These are phyloP conservation scores for Actenoides lindsayi DNA, from an alignment of 2,113 vertebrate species.

Conservation along the genomic window DNA sequence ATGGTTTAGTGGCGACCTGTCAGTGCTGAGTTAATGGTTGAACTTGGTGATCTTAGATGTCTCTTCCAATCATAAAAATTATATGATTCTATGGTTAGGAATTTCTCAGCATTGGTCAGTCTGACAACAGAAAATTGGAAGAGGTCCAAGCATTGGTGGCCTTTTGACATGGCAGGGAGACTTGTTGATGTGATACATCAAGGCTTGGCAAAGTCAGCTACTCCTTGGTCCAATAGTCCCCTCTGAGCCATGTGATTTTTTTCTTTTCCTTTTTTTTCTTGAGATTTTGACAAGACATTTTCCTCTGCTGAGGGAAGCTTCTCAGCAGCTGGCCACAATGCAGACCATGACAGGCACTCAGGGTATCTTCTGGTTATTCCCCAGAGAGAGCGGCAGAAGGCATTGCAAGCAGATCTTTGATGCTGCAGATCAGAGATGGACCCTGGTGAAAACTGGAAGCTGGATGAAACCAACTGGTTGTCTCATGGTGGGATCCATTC, in stretches of 20 bases:
- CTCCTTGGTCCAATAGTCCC: background rate
- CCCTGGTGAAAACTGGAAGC: constrained; percentile 74
- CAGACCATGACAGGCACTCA: background rate
- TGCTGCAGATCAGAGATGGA: constrained; percentile 74
- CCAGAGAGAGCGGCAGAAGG: constrained; percentile 4
- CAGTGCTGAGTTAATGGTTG: background rate
- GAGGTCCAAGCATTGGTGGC: background rate
- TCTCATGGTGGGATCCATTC: constrained; percentile 71
- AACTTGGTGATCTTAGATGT: background rate
- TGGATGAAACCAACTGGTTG: constrained; percentile 79
- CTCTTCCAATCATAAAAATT: background rate
- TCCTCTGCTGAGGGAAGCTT: background rate
- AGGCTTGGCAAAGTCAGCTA: background rate
- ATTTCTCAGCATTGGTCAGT: background rate
- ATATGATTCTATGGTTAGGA: background rate
- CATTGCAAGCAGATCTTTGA: constrained; percentile 44
- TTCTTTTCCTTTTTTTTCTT: background rate
- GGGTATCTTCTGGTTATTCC: constrained; percentile 49
- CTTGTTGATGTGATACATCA: background rate
- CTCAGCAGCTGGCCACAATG: background rate
- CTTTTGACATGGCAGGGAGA: background rate
- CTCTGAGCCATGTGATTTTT: background rate
- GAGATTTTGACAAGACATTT: background rate
- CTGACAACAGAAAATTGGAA: background rate
- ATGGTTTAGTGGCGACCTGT: background rate